Base-by-base conservation (phyloP, 2,113 vertebrate genomes). In the Dinomys branickii region DNA sequence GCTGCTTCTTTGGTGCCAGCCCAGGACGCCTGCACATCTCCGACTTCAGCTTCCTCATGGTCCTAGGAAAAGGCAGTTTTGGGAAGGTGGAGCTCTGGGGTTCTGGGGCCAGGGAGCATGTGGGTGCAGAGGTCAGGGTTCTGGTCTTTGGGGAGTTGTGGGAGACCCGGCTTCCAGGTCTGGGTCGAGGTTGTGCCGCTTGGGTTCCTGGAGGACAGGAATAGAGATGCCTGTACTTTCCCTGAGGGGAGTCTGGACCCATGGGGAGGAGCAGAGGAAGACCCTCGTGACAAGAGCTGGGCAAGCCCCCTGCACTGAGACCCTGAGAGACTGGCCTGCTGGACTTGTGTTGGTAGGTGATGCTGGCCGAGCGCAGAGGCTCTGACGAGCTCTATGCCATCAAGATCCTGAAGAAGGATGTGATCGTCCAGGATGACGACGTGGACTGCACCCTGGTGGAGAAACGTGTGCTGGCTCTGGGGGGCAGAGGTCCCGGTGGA, bases 401-500 rank as follows among this genome's bases (percentile, higher is more conserved):
- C 91, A 99, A 99, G 98, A 99, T 99, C 96, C 97, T 99, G 97
- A 99, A 99, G 98, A 99, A 99, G 95, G 99, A 99, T 1, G 99
- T 99, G 63, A 99, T 99, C 41, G 99, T 99, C 96, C 99, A 99
- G 98, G 99, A 99, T 1, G 99, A 99, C 38, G 99, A 99, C 83
- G 99, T 99, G 0, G 99, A 99, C 98, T 99, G 99, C 47, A 99
- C 99, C n/a, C 98, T 99, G 97, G 99, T 99, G 97, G 99, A 99
- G 98, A 98, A 99, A 94, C 98, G 99, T 30, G 99, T 99, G 41
- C 98, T 99, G 95, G 99, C 99, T 0, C 98, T 99, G n/a, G 67
- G 97, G 26, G 98, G 98, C 8, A 98, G 99, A 22, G 98, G 98
- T 33, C 98, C 97, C 0, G 98, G 98, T 1, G 98, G 98, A 0